Evolutionary conservation across 2,888 invertebrate species (phyloP), one percentile per base, ranked within the genome.

Genomic region (Bombylius major): DNA sequence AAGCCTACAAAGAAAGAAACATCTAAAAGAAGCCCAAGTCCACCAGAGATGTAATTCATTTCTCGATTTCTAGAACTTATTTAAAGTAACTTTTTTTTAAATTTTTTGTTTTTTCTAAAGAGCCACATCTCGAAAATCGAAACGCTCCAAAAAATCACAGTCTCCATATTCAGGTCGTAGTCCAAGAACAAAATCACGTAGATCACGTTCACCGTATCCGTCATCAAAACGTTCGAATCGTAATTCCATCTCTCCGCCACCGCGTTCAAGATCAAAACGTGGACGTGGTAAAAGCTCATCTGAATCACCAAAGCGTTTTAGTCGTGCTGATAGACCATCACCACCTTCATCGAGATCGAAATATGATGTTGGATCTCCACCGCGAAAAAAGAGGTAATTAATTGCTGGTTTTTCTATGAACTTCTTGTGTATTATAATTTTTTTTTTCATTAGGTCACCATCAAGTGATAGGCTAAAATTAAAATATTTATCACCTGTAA

Each of bases 171-270:
- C 63, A 53, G 65, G 67, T 11, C 63, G 66, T 45, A 71, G 70
- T 57, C 70, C 78, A 12, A 69, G 75, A 14, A 57, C 58, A 53
- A 67, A 65, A 47, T 75, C 75, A 64, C 71, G 78, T 46, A 66
- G 72, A 53, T 76, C 77, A 14, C 68, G 77, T 56, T 76, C 78
- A 5, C 77, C 77, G 0, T 65, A 51, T 33, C 44, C 49, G 5
- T 34, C 47, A 48, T 65, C 69, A 12, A 59, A 58, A n/a, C 60
- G 61, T 55, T 62, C 60, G 31, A 66, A 64, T 51, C 69, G 70
- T n/a, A 67, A 70, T 11, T 71, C 71, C 13, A 71, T 71, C 9
- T 46, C 46, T 7, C 71, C 71, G 4, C 72, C 72, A 0, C 70
- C 68, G 50, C 68, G 70, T 34, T 68, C 50, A 32, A 63, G 64